These are phyloP conservation scores for Andrena praecox DNA, from an alignment of 2,888 invertebrate genomes.

Conservation along the genomic window DNA sequence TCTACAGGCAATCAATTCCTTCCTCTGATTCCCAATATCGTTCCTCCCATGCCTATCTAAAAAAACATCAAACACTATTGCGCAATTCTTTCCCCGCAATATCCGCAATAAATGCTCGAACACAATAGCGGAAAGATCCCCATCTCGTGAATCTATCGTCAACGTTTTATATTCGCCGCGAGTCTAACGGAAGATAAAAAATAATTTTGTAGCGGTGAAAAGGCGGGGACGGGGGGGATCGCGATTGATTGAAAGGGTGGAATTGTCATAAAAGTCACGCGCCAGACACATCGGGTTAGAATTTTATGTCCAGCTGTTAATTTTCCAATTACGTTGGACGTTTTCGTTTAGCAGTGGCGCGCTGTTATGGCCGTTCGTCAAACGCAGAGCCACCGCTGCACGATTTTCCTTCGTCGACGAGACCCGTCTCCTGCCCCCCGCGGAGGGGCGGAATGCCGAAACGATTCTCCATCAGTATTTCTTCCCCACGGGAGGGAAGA, in stretches of 20 bases:
- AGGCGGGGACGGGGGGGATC: not conserved
- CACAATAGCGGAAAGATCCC: not conserved
- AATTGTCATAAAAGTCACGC: slow-evolving; percentile 1
- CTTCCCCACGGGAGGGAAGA: slow-evolving; percentile 50
- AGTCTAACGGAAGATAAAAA: not conserved
- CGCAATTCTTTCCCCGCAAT: too few relatives aligned
- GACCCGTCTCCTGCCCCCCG: slow-evolving; percentile 7
- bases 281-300: not conserved
- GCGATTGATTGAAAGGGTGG: not conserved
- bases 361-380: slow-evolving; percentile 28
- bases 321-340: slow-evolving; percentile 24
- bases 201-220: not conserved
- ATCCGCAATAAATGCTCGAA: not conserved
- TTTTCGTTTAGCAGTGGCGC: slow-evolving; percentile 12
- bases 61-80: not conserved
- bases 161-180: not conserved
- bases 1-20: too few relatives aligned
- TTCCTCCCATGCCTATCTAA: too few relatives aligned
- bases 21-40: too few relatives aligned
- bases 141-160: slow-evolving; percentile 10
- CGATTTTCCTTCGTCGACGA: slow-evolving; percentile 31
- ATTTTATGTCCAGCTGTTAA: not conserved
- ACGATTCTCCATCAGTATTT: slow-evolving; percentile 66
- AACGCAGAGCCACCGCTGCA: slow-evolving; percentile 33
- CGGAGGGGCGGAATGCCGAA: slow-evolving; percentile 51